Base-by-base conservation (phyloP, 2,797 vertebrate genomes). In the Coluber constrictor region DNA sequence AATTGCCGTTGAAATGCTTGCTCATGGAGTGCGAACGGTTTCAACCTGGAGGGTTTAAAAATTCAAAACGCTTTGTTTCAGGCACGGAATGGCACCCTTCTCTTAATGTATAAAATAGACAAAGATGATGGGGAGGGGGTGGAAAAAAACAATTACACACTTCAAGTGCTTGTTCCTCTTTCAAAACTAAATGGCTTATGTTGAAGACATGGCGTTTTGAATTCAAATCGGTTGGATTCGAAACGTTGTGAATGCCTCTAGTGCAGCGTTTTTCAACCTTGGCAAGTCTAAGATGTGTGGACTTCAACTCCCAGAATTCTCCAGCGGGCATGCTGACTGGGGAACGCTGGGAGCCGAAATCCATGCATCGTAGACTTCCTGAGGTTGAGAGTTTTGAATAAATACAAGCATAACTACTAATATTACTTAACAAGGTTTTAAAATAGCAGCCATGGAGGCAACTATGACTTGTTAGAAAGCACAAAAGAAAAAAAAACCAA, bases 391-490 rank as follows among this genome's bases (percentile, higher is more conserved):
- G 10, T 0, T 90, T 0, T 47, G 86, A 91, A 92, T 92, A 86
- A 23, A 87, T 37, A 55, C 63, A 55, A 37, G 89, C 29, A 32
- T 37, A 55, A 54, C 55, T 93, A 18, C 27, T 92, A 55, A 37
- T 61, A 74, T 1, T 57, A 66, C 27, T 55, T 20, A 92, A 89
- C 9, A 89, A 54, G 27, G 89, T 90, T 94, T 86, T 93, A 92
- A 60, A 86, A 63, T 54, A 32, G n/a, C 92, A 94, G 92, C 60
- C n/a, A 9, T 25, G n/a, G 79, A 56, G 27, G n/a, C 92, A 94
- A 92, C 55, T 56, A 32, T 63, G 59, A 5, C 59, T 87, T 95
- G 87, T 3, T 20, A 66, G 51, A 60, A 37, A 91, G 32, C 5
- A 63, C 25, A 92, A n/a, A 95, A 2, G 13, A 29, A 51, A 86